Evolutionary conservation across 2,888 invertebrate species (phyloP).

Genomic region (Lasioglossum pauxillum): DNA sequence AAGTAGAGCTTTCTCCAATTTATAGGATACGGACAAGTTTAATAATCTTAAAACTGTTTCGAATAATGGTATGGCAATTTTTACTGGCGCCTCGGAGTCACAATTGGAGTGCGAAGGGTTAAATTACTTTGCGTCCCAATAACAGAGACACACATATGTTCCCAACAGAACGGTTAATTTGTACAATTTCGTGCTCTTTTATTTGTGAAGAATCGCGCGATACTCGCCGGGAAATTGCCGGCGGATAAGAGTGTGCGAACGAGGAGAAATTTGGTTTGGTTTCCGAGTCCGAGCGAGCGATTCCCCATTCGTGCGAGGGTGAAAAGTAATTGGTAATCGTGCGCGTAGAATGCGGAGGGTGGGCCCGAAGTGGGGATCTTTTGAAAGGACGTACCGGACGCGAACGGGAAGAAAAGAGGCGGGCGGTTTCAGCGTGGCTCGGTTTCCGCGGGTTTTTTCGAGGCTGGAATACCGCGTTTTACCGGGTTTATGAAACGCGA

Average conservation of each 20-base stretch:
- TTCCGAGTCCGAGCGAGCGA: neutral
- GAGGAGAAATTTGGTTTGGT: neutral
- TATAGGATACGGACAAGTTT: too few species aligned
- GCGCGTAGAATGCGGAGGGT: neutral
- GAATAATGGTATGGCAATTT: too few species aligned
- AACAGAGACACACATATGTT: neutral
- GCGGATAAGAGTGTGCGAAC: neutral
- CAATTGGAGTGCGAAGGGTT: neutral
- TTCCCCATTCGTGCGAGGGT: neutral
- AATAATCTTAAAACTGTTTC: too few species aligned
- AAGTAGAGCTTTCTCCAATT: too few species aligned
- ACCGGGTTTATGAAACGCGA: constrained; percentile 35
- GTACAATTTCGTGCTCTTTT: neutral
- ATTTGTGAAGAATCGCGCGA: neutral
- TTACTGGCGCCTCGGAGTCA: too few species aligned
- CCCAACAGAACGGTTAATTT: neutral
- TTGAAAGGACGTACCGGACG: neutral
- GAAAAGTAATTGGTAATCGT: constrained; percentile 24
- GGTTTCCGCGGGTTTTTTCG: constrained; percentile 6
- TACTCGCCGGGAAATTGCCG: neutral
- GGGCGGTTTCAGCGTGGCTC: neutral
- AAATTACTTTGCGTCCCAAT: neutral
- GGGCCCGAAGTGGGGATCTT: neutral
- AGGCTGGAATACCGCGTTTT: constrained; percentile 32
- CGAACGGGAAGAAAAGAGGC: neutral